Evolutionary conservation across 2,797 vertebrate genomes (phyloP), one percentile per base, ranked within the genome.

Genomic region (Cygnus olor): DNA sequence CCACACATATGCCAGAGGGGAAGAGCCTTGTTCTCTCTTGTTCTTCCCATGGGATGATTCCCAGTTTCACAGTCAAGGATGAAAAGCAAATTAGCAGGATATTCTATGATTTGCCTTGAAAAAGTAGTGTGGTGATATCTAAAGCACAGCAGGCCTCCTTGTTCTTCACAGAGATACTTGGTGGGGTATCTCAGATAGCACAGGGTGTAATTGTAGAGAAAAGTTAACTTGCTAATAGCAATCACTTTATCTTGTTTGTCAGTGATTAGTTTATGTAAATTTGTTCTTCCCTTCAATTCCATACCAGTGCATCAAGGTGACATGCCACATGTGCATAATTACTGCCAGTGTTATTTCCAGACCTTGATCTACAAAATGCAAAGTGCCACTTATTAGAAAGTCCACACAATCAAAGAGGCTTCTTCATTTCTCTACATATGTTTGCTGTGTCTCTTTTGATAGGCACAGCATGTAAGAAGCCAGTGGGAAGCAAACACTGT

Each of bases 241-340:
- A 96, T 96, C 96, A 94, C 84, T 96, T 97, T 96, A 95, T 95
- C 95, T 97, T 95, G 95, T 95, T 97, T 96, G 90, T 82, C 90
- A 92, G 90, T 95, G 92, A 97, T 95, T 95, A 97, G 94, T 88
- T 88, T 95, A 96, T 96, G 95, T 90, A 95, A 95, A 96, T 97
- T 93, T 95, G 90, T 89, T 94, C 90, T 90, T 69, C 81, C 72
- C 61, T 96, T 96, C 90, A 85, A 76, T 87, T 90, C 81, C 91
- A 92, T 85, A 80, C 90, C 91, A 89, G 65, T 66, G 86, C 92
- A 93, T 94, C 96, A 97, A 97, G 96, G 96, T 96, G 96, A 96
- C 95, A 92, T 83, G 88, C 76, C 93, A 90, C 93, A 97, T 85
- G 92, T 93, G 90, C 94, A 90, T 95, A 95, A 96, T 96, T 94